phyloP scores from a whole-genome alignment of 2,797 vertebrate species.

The Rhinatrema bivittatum region DNA sequence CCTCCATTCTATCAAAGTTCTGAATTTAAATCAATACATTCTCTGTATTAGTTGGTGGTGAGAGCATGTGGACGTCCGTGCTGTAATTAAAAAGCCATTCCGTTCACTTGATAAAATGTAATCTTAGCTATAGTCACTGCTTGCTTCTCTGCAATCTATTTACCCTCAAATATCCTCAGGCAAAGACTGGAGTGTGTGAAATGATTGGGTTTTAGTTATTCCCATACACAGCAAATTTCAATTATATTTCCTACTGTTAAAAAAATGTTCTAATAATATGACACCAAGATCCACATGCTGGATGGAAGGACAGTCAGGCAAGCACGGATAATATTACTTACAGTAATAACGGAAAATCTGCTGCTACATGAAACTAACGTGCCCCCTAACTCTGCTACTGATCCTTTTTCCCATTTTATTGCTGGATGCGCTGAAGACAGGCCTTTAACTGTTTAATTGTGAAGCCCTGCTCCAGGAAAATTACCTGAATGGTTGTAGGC shows the following conservation, averaged over 20 bases:
- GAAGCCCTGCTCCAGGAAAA: too few relatives aligned
- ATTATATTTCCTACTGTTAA: slow-evolving; percentile 55
- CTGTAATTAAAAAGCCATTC: slow-evolving; percentile 70
- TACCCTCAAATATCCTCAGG: slow-evolving; percentile 61
- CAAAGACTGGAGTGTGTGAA: slow-evolving; percentile 55
- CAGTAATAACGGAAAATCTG: slow-evolving; percentile 31
- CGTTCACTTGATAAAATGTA: slow-evolving; percentile 62
- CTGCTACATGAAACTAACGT: too few relatives aligned
- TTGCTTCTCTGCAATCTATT: slow-evolving; percentile 67
- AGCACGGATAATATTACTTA: slow-evolving; percentile 21
- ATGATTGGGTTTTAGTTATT: slow-evolving; percentile 64
- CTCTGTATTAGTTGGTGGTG: slow-evolving; percentile 53
- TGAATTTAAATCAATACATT: slow-evolving; percentile 62
- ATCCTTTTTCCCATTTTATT: too few relatives aligned
- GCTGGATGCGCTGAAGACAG: too few relatives aligned
- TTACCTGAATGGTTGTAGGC: too few relatives aligned
- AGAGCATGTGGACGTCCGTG: slow-evolving; percentile 57
- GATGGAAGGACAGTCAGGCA: slow-evolving; percentile 26
- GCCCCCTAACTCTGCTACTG: too few relatives aligned
- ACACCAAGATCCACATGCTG: slow-evolving; percentile 33
- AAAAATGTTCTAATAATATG: slow-evolving; percentile 57
- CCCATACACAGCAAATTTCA: slow-evolving; percentile 64
- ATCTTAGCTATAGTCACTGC: slow-evolving; percentile 63
- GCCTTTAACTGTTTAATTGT: too few relatives aligned
- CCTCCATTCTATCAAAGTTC: slow-evolving; percentile 49